Base-by-base conservation (phyloP, 1,140 invertebrate genomes). In the Drosophila insularis region DNA sequence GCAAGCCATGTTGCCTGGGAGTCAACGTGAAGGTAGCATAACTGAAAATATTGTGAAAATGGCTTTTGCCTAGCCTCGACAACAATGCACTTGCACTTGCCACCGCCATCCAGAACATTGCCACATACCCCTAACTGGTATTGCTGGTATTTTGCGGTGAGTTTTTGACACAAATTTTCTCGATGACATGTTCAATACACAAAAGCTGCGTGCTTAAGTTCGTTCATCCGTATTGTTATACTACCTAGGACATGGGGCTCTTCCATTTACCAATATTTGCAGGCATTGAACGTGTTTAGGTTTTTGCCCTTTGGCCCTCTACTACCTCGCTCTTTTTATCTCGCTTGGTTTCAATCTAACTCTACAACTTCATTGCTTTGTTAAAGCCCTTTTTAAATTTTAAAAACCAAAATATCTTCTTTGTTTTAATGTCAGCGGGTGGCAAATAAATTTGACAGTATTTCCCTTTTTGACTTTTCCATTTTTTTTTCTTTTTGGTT, bases 181-280 rank as follows among this genome's bases (percentile, higher is more conserved):
- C 79, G 84, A 86, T 86, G 82, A 86, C 82, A 86, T 89, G 82
- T 86, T 86, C 82, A 86, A 86, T 86, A 86, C 82, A 86, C 82
- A 87, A 82, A 68, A 86, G 74, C 75, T 86, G 84, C 84, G 84
- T 86, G 82, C 82, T 76, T 82, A 73, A 87, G 72, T 87, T 82
- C 69, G 67, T 66, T 68, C 79, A 71, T 73, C 69, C 80, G 75
- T 79, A 79, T 71, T 79, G 82, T 79, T 76, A 68, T 78, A 74
- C 73, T 43, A 69, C 17, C 17, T 76, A 61, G 73, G 70, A 66
- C 40, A 66, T 60, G 53, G 40, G 40, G 46, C 73, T 56, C 19
- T 55, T 61, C 59, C 64, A 50, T 50, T 21, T 50, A 50, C 63
- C 78, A 39, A 62, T 85, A 74, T 85, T 85, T 86, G 82, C 71